Percentiles rank a stretch among this genome's conserved stretches.
phyloP scores from a whole-genome alignment of 2,797 vertebrate species.

The Sebastes itinus region DNA sequence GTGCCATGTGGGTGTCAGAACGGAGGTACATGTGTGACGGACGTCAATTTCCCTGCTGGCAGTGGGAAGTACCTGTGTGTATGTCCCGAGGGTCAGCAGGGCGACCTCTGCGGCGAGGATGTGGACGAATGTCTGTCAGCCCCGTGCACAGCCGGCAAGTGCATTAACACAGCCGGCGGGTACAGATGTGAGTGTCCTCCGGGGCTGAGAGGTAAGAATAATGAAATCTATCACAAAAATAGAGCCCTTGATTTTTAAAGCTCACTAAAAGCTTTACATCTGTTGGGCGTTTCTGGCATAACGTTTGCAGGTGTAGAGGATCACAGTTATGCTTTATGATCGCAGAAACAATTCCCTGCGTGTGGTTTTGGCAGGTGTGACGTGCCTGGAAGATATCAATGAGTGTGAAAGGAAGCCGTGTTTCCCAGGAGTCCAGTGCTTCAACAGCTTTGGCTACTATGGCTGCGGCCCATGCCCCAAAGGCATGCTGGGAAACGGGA shows the following conservation, averaged over 20 bases:
- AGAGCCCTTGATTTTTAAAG: too few relatives aligned
- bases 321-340: neutral
- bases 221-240: neutral
- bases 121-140: slow-evolving; percentile 66
- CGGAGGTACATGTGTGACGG: slow-evolving; percentile 81
- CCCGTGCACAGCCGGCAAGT: slow-evolving; percentile 71
- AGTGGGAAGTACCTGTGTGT: slow-evolving; percentile 85
- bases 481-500: slow-evolving; percentile 84
- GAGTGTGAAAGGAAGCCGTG: slow-evolving; percentile 82
- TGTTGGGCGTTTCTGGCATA: neutral
- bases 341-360: neutral
- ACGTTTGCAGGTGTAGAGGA: neutral
- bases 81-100: slow-evolving; percentile 78
- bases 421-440: slow-evolving; percentile 78
- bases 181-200: slow-evolving; percentile 78
- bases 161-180: slow-evolving; percentile 52
- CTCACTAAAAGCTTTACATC: too few relatives aligned
- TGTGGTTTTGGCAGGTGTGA: slow-evolving; percentile 65
- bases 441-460: slow-evolving; percentile 83
- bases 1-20: slow-evolving; percentile 82
- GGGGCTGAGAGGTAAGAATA: slow-evolving; percentile 74
- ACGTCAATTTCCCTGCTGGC: slow-evolving; percentile 84
- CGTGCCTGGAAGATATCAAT: slow-evolving; percentile 82
- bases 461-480: slow-evolving; percentile 81
- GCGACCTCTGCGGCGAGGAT: slow-evolving; percentile 78